These are phyloP conservation scores for Lepidochrysops patricia DNA, from an alignment of 2,888 invertebrate species.

Conservation along the genomic window DNA sequence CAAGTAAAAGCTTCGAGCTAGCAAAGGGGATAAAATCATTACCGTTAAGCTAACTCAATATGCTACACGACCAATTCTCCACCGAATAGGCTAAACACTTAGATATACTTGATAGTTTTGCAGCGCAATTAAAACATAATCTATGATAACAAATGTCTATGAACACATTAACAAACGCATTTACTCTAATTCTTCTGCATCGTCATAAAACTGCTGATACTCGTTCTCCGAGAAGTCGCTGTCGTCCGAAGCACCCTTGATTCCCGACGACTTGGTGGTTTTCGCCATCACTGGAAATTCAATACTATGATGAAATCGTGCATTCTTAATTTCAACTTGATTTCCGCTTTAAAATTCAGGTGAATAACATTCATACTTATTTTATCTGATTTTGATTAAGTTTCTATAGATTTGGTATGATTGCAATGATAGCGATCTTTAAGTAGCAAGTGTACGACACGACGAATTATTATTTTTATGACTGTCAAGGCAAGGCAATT, in stretches of 20 bases:
- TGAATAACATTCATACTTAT: background rate
- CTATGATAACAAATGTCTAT: too few relatives aligned
- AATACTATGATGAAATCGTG: background rate
- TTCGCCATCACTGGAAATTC: slow-evolving; percentile 37
- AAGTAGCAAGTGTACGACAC: background rate
- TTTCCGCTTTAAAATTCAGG: background rate
- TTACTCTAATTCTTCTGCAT: slow-evolving; percentile 57
- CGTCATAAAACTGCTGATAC: slow-evolving; percentile 53
- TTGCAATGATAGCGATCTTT: background rate
- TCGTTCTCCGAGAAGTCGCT: slow-evolving; percentile 54
- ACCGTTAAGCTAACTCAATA: too few relatives aligned
- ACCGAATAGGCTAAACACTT: too few relatives aligned
- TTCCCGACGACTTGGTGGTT: slow-evolving; percentile 37
- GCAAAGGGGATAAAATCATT: too few relatives aligned
- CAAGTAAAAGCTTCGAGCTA: too few relatives aligned
- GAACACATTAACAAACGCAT: background rate
- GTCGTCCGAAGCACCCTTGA: slow-evolving; percentile 43
- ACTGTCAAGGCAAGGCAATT: background rate
- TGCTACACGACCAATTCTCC: slow-evolving; percentile 80
- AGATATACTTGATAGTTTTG: too few relatives aligned
- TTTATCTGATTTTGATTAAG: background rate
- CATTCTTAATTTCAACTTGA: background rate
- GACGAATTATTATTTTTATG: background rate
- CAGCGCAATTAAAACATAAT: too few relatives aligned
- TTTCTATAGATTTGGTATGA: background rate